Conservation (phyloP, 2,797 vertebrate species). For the Sebastes paucispinis region DNA sequence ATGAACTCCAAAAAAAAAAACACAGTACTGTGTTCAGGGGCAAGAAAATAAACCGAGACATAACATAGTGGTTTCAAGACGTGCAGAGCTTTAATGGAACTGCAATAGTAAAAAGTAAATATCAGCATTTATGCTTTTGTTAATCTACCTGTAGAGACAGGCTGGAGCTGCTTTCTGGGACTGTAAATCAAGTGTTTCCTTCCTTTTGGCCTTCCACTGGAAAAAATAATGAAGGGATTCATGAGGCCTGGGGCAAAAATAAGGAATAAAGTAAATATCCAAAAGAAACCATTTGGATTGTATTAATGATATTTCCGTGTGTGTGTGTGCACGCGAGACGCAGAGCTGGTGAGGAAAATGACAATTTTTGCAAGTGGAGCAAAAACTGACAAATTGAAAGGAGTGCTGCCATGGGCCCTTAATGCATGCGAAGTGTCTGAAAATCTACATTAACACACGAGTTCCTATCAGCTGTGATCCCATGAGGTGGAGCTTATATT, state of each 20-base stretch:
- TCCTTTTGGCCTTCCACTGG: conserved; percentile 40
- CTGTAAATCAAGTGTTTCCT: conserved; percentile 74
- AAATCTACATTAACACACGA: not conserved
- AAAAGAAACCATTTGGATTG: conserved; percentile 65
- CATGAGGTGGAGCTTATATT: not conserved
- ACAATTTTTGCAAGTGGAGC: conserved; percentile 40
- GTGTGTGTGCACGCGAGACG: conserved; percentile 8
- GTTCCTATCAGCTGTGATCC: not conserved
- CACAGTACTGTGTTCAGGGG: conserved; percentile 52
- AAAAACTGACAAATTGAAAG: conserved; percentile 23
- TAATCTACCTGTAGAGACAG: conserved; percentile 64
- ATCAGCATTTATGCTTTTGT: conserved; percentile 68
- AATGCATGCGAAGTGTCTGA: not conserved
- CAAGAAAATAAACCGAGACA: conserved; percentile 72
- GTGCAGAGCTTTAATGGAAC: conserved; percentile 65
- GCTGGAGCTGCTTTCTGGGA: conserved; percentile 49
- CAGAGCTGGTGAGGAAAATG: conserved; percentile 33
- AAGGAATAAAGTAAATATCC: conserved; percentile 65
- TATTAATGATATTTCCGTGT: conserved; percentile 66
- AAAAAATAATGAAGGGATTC: conserved; percentile 69
- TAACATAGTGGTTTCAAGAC: conserved; percentile 59
- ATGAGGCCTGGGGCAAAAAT: conserved; percentile 59
- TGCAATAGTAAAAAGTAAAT: conserved; percentile 67
- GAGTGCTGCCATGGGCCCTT: not conserved
- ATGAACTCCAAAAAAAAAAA: conserved; percentile 76